Conservation (phyloP, 2,113 vertebrate genomes). For the Ailuropoda melanoleuca region DNA sequence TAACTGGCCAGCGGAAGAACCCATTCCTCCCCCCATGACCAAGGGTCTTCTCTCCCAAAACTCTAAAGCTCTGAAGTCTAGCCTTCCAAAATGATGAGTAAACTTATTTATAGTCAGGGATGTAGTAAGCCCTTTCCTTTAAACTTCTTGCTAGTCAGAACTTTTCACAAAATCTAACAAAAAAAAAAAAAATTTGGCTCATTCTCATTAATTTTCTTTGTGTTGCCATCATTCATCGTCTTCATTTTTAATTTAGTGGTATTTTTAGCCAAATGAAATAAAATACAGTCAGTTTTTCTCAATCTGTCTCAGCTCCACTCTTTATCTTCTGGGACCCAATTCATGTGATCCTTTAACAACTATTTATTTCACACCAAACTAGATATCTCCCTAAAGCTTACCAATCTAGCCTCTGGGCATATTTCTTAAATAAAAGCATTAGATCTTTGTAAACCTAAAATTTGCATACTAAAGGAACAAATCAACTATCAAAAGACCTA, state of each 20-base stretch:
- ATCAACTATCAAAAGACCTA: conserved; percentile 86
- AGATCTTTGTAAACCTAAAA: conserved; percentile 94
- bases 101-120: background rate
- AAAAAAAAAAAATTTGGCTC: background rate
- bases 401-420: conserved; percentile 92
- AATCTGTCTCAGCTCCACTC: conserved; percentile 79
- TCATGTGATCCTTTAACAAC: conserved; percentile 96
- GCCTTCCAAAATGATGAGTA: background rate
- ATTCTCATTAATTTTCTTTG: conserved; percentile 43
- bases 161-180: conserved; percentile 12
- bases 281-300: conserved; percentile 65
- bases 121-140: background rate
- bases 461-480: conserved; percentile 95
- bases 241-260: conserved; percentile 55
- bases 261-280: conserved; percentile 77
- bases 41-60: background rate
- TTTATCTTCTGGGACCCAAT: conserved; percentile 93
- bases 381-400: conserved; percentile 91
- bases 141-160: conserved; percentile 3
- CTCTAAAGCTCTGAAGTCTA: background rate
- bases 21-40: background rate
- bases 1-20: background rate
- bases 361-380: conserved; percentile 95
- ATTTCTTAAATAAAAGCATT: conserved; percentile 96
- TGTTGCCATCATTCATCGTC: conserved; percentile 43